Base-by-base conservation (phyloP, 2,113 vertebrate species). In the Anoura caudifer region DNA sequence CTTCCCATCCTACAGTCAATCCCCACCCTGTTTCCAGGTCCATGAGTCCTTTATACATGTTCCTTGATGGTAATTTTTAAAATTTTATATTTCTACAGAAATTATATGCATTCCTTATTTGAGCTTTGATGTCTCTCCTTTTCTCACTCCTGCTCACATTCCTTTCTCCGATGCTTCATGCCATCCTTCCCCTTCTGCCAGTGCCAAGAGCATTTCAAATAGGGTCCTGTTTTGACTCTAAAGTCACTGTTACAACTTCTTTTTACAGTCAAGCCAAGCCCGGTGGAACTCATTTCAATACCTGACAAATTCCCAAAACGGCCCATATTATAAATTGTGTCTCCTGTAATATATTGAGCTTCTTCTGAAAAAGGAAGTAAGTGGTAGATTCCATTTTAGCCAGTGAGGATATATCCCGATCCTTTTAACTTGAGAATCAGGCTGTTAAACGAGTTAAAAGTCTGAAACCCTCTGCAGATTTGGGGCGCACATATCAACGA, bases 401-500 rank as follows among this genome's bases (percentile, higher is more conserved):
- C 73, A 67, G 88, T 96, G 86, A 92, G 76, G 89, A 41, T 69
- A 85, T 11, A 43, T 75, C 72, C 89, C 91, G 95, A 95, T 88
- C 82, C 33, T 63, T 98, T 96, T 77, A 59, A 85, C 81, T 93
- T 96, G 94, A 82, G 92, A 93, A 38, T 85, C 69, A 87, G 72
- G 43, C 91, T 96, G 87, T n/a, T 41, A 82, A 97, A 96, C 76
- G 96, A 87, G 94, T 84, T 31, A 75, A 85, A 90, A 26, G n/a
- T 54, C 73, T 11, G 15, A 4, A 94, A 91, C 10, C 45, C 93
- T 94, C 1, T 91, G 59, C 67, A 94, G 84, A 59, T 73, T 89
- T 93, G 41, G 82, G 19, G 38, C n/a, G 31, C 81, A 76, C 86
- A 0, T 0, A 79, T 77, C 91, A 83, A 50, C 65, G 87, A 89